Evolutionary conservation across 1,140 invertebrate species (phyloP).

Genomic region (Cardiocondyla obscurior): DNA sequence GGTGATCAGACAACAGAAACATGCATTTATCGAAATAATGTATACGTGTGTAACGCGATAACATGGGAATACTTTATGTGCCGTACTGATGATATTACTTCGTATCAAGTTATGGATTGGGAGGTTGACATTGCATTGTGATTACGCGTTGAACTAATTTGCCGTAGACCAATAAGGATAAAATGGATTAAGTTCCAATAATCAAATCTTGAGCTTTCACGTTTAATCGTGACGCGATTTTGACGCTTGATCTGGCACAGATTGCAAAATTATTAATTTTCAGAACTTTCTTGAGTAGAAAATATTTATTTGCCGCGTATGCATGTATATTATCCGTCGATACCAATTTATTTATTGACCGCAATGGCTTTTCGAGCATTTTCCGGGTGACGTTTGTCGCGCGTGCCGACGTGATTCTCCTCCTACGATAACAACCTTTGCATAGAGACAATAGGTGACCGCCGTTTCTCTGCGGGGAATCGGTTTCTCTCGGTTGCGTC

Average conservation of each 20-base stretch:
- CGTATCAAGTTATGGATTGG: not conserved
- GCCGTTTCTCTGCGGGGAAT: not conserved
- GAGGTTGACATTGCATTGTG: constrained; percentile 24
- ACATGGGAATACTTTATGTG: not conserved
- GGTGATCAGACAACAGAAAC: constrained; percentile 30
- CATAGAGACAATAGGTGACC: constrained; percentile 39
- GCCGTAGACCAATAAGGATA: not conserved
- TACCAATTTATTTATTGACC: constrained; percentile 29
- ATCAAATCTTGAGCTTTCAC: not conserved
- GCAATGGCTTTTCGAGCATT: not conserved
- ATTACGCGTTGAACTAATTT: not conserved
- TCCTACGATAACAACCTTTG: constrained; percentile 44
- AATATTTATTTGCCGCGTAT: constrained; percentile 2
- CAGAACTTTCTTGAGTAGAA: not conserved
- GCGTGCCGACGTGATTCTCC: not conserved
- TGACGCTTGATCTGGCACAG: not conserved
- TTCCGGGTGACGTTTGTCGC: not conserved
- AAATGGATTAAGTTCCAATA: constrained; percentile 21
- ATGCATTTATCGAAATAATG: constrained; percentile 26
- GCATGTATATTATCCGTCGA: constrained; percentile 39
- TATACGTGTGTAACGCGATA: constrained; percentile 11
- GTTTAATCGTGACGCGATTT: not conserved
- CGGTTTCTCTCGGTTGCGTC: constrained; percentile 10
- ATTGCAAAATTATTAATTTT: not conserved
- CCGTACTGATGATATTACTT: constrained; percentile 22